Base-by-base conservation (phyloP, 2,113 vertebrate genomes). In the Turdus rufiventris region DNA sequence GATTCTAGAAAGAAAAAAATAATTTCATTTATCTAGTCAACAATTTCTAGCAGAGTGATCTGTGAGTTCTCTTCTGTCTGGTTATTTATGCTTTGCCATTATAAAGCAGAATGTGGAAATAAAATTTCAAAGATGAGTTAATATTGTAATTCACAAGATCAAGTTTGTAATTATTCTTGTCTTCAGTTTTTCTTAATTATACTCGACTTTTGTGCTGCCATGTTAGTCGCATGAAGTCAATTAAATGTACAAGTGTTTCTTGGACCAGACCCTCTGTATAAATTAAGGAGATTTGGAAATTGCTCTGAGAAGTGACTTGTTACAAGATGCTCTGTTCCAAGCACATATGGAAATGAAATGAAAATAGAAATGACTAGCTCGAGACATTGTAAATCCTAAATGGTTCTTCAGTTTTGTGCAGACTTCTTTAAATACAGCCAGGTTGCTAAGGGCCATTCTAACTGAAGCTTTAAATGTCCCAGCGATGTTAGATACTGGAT, bases 21-120 rank as follows among this genome's bases (percentile, higher is more conserved):
- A 94, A 71, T 66, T 97, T 95, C 74, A 94, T 97, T 96, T 93
- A 90, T 96, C 89, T 94, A 96, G 62, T 83, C 85, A 95, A 88
- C 83, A 95, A 94, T 50, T 96, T 96, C 91, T 85, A 86, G 62
- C 65, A 95, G 76, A 91, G 62, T 88, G 51, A 75, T 88, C 75
- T 95, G 60, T 45, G 56, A 77, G 19, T 85, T 80, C 21, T 94
- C 20, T 88, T 86, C 82, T 86, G 34, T 54, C 57, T 91, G 23
- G 8, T 56, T 95, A 89, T 83, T 87, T 91, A 60, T 80, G 18
- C 29, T 87, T 87, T 93, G 28, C 65, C 40, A 67, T 70, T 94
- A 79, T 73, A 82, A 79, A 89, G 38, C 31, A 88, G 66, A 91
- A 95, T 89, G 21, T 68, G 45, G 45, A 89, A 91, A 93, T 82